Base-by-base conservation (phyloP, 2,888 invertebrate genomes). In the Dioctria rufipes region DNA sequence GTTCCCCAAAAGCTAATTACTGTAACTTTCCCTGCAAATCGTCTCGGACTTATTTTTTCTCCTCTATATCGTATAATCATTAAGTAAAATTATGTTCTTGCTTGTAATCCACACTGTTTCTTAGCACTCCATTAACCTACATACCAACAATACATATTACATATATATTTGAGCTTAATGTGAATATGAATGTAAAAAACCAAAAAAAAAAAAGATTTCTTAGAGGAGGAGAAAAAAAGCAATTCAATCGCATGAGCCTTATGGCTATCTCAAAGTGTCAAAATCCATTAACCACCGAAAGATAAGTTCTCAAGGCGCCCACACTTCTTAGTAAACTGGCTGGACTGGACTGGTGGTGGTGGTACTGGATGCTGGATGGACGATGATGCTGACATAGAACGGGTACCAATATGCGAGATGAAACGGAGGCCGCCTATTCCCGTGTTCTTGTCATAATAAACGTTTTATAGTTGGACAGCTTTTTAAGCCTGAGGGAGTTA, bases 181-280 rank as follows among this genome's bases (percentile, higher is more conserved):
- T 25, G 25, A 25, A 25, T 25, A 25, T 25, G 25, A 25, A 25
- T 25, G 2, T 25, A 25, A 25, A 25, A 25, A 25, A n/a, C n/a
- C 25, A 25, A 25, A 58, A 9, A 40, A 8, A 43, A 51, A 60
- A n/a, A n/a, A n/a, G n/a, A 75, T 60, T 75, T 61, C 51, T 60
- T 60, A 42, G 25, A 58, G 37, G 46, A 54, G 51, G 51, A 2
- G 54, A 58, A 43, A 60, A 75, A 60, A 37, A 39, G 60, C 75
- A 60, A 43, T 75, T 60, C 60, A 75, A 75, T 61, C 75, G 43
- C 75, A 61, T 43, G 61, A 63, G 61, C 78, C 81, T 67, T 78
- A 69, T 78, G 78, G 81, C 78, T 78, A 81, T 81, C 81, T 13
- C 43, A 61, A 49, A 60, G 81, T 78, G 81, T 81, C 81, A 81